These are phyloP conservation scores for Pollenia angustigena DNA, from an alignment of 2,888 invertebrate genomes.

Conservation along the genomic window DNA sequence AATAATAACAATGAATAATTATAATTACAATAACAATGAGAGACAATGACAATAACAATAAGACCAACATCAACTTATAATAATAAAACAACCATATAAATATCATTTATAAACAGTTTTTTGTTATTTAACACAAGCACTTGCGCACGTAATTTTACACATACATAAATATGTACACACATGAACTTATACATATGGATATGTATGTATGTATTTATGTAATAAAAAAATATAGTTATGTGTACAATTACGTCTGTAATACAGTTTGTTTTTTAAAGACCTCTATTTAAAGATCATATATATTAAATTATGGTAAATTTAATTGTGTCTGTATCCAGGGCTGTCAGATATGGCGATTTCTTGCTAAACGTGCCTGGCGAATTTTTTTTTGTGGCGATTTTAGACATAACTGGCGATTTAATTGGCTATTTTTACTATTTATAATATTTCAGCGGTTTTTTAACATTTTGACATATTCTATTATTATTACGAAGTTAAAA, in stretches of 20 bases:
- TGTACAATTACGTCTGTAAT: neutral
- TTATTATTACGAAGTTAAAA: too few relatives aligned
- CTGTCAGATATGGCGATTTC: too few relatives aligned
- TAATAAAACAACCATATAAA: constrained; percentile 59
- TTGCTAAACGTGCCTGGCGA: too few relatives aligned
- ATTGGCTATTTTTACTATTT: too few relatives aligned
- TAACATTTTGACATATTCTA: too few relatives aligned
- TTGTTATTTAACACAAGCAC: constrained; percentile 28
- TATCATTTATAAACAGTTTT: constrained; percentile 51
- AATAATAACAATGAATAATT: constrained; percentile 54
- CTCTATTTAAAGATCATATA: neutral
- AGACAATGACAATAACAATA: constrained; percentile 46
- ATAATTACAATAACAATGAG: constrained; percentile 53
- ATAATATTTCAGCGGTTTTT: too few relatives aligned
- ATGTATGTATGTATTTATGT: too few relatives aligned
- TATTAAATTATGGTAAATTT: constrained; percentile 2
- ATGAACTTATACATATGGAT: too few relatives aligned
- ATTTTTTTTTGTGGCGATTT: too few relatives aligned
- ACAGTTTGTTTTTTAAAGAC: neutral
- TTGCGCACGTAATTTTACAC: constrained; percentile 12
- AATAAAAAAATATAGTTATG: too few relatives aligned
- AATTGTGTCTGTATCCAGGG: too few relatives aligned
- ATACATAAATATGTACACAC: neutral
- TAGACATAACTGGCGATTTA: too few relatives aligned
- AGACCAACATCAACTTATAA: constrained; percentile 28